These are phyloP conservation scores for Oithona nana DNA, from an alignment of 2,888 invertebrate species.

Conservation along the genomic window DNA sequence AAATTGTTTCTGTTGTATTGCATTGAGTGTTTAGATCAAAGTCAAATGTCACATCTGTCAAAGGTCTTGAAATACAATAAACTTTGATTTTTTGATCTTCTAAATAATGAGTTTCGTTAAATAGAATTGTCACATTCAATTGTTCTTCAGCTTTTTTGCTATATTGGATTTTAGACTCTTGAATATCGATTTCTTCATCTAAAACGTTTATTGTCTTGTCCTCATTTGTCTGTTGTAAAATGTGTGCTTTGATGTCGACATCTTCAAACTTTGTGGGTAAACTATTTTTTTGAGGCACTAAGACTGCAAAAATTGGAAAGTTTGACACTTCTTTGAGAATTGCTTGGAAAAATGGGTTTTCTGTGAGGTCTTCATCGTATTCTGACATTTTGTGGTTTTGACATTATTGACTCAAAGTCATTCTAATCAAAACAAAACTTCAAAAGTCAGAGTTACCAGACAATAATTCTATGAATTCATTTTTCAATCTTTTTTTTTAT, in stretches of 20 bases:
- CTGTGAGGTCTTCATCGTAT: not conserved
- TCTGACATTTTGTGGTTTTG: too few relatives aligned
- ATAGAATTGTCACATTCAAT: not conserved
- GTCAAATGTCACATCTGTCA: not conserved
- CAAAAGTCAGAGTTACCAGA: too few relatives aligned
- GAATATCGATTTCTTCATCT: not conserved
- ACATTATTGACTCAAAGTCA: too few relatives aligned
- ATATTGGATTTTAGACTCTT: not conserved
- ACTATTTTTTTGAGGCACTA: not conserved
- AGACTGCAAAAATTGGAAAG: too few relatives aligned
- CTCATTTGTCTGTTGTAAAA: not conserved
- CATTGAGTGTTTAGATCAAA: too few relatives aligned
- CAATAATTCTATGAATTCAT: too few relatives aligned
- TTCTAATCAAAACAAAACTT: too few relatives aligned
- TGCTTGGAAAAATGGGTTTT: not conserved
- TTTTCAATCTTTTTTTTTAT: too few relatives aligned
- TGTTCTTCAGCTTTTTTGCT: too few relatives aligned
- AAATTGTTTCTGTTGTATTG: too few relatives aligned
- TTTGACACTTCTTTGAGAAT: not conserved
- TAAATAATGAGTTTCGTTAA: not conserved
- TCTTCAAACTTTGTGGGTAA: not conserved
- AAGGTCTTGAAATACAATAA: not conserved
- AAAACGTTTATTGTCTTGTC: not conserved
- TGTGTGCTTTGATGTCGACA: not conserved
- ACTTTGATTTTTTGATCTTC: not conserved